These are phyloP conservation scores for Triops longicaudatus DNA, from an alignment of 1,140 invertebrate genomes.

Conservation along the genomic window DNA sequence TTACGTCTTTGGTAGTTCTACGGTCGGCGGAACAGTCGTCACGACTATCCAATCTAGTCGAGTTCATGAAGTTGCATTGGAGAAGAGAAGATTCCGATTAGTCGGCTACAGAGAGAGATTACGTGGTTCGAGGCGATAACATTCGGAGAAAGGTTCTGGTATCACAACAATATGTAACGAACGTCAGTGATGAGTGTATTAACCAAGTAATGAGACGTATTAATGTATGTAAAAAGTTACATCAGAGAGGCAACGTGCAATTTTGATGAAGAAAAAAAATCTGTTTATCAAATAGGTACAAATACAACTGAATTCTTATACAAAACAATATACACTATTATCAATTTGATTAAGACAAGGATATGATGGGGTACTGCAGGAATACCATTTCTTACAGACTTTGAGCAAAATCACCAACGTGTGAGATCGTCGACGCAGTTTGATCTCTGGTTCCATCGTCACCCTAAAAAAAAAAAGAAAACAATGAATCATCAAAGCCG, in stretches of 20 bases:
- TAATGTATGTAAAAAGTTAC: background rate
- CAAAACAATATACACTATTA: no score
- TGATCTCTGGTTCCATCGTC: background rate
- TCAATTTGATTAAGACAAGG: no score
- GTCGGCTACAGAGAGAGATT: no score
- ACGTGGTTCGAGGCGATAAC: no score
- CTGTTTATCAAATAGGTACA: background rate
- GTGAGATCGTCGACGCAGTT: background rate
- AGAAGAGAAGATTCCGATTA: no score
- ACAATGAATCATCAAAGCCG: background rate
- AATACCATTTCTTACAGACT: background rate
- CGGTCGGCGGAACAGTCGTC: no score
- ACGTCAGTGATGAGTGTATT: background rate
- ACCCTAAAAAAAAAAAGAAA: background rate
- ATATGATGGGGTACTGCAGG: background rate
- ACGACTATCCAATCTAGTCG: no score
- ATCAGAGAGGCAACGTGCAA: background rate
- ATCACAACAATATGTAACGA: background rate
- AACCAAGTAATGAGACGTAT: background rate
- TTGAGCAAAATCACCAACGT: conserved; percentile 4
- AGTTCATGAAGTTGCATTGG: no score
- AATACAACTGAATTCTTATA: background rate
- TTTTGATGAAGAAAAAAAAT: background rate
- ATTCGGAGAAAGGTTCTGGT: no score
- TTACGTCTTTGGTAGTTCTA: no score